phyloP scores from a whole-genome alignment of 2,797 vertebrate genomes.

The Philypnodon macrostomus region DNA sequence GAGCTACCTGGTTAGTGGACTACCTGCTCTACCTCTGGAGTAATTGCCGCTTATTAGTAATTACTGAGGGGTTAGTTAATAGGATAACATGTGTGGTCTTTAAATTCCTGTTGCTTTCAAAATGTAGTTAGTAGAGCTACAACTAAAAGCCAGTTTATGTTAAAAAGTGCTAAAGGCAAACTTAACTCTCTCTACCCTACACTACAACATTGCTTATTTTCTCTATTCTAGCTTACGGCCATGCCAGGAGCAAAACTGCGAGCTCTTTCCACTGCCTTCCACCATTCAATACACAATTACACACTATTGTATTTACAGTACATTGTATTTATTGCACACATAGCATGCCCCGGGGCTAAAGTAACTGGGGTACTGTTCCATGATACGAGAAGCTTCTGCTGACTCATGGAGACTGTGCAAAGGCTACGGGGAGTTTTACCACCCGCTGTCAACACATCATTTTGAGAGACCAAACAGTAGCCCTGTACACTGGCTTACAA shows the following conservation, averaged over 20 bases:
- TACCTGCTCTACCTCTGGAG: too few relatives aligned
- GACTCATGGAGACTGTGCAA: constrained; percentile 51
- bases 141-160: too few relatives aligned
- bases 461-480: constrained; percentile 51
- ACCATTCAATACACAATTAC: constrained; percentile 1
- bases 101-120: too few relatives aligned
- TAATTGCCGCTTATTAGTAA: too few relatives aligned
- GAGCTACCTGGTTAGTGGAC: too few relatives aligned
- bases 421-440: constrained; percentile 43
- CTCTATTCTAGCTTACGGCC: too few relatives aligned
- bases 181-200: too few relatives aligned
- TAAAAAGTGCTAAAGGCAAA: too few relatives aligned
- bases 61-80: too few relatives aligned
- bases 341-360: constrained; percentile 1
- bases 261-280: background rate
- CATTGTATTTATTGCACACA: constrained; percentile 36
- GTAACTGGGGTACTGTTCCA: constrained; percentile 26
- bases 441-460: constrained; percentile 43
- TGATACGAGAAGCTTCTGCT: constrained; percentile 61
- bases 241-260: background rate
- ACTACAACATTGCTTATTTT: too few relatives aligned
- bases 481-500: constrained; percentile 50
- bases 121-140: too few relatives aligned
- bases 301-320: background rate
- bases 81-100: too few relatives aligned